A percentile compares a stretch with the other conserved stretches of the same genome.
phyloP scores from a whole-genome alignment of 2,113 vertebrate genomes.

The Platysternon megacephalum region DNA sequence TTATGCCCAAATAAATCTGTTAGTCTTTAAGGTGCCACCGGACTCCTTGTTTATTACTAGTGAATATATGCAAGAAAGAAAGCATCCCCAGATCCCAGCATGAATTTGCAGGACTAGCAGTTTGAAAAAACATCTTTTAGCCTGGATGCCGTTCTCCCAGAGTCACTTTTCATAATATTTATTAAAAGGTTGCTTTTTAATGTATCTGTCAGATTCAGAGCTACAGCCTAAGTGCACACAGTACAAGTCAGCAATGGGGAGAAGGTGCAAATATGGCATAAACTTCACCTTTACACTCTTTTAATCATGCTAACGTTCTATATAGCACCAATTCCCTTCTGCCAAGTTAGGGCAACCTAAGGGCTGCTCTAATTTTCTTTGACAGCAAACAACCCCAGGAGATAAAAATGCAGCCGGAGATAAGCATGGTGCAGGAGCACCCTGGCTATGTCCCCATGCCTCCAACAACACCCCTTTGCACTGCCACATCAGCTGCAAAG shows the following conservation, averaged over 20 bases:
- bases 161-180: background rate
- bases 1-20: no score
- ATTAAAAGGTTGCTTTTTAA: background rate
- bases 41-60: background rate
- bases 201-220: background rate
- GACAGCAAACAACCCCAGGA: background rate
- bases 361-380: background rate
- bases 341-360: background rate
- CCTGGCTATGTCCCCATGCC: accelerated
- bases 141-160: background rate
- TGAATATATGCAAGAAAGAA: background rate
- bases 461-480: background rate
- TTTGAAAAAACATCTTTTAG: accelerated
- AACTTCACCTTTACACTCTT: background rate
- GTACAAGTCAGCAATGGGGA: background rate
- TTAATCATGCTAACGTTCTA: background rate
- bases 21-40: no score
- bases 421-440: background rate
- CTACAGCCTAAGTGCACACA: background rate
- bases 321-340: background rate
- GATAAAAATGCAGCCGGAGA: accelerated
- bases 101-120: background rate
- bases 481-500: background rate
- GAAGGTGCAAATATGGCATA: background rate
- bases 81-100: background rate